Conservation (phyloP, 64 coral and sea anemone genomes). For the Stichodactyla mertensii region DNA sequence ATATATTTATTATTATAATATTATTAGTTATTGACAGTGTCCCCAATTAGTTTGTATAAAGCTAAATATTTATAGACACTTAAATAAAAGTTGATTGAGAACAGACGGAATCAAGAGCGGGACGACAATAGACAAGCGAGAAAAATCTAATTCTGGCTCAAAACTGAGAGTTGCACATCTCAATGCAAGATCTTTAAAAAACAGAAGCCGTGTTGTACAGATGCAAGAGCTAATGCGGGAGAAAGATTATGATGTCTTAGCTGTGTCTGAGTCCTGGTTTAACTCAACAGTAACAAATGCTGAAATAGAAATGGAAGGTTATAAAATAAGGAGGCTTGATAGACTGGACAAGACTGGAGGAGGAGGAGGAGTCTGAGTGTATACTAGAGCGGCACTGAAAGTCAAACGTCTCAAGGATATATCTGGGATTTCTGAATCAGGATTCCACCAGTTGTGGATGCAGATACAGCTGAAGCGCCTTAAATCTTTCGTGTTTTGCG, state of each 20-base stretch:
- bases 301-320: slow-evolving; percentile 34
- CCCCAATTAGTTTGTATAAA: too few relatives aligned
- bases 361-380: slow-evolving; percentile 8
- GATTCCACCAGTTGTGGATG: slow-evolving; percentile 10
- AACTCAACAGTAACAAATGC: slow-evolving; percentile 26
- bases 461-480: slow-evolving; percentile 3
- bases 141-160: slow-evolving; percentile 28
- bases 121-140: not conserved
- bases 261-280: slow-evolving; percentile 17
- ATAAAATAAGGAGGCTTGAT: slow-evolving; percentile 38
- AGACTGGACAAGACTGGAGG: not conserved
- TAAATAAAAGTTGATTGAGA: too few relatives aligned
- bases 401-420: slow-evolving; percentile 8
- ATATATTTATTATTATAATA: too few relatives aligned
- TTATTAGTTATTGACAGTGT: too few relatives aligned
- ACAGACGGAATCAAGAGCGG: not conserved
- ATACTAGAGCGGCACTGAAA: not conserved
- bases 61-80: too few relatives aligned
- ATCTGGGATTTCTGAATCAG: not conserved
- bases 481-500: slow-evolving; percentile 31
- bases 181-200: slow-evolving; percentile 16
- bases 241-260: slow-evolving; percentile 23
- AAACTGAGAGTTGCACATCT: slow-evolving; percentile 8
- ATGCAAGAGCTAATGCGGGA: not conserved
- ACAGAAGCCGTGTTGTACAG: slow-evolving; percentile 3